A percentile compares a stretch with the other conserved stretches of the same genome.
These are phyloP conservation scores for Nyctibius bracteatus DNA, from an alignment of 2,113 vertebrate genomes.

Conservation along the genomic window DNA sequence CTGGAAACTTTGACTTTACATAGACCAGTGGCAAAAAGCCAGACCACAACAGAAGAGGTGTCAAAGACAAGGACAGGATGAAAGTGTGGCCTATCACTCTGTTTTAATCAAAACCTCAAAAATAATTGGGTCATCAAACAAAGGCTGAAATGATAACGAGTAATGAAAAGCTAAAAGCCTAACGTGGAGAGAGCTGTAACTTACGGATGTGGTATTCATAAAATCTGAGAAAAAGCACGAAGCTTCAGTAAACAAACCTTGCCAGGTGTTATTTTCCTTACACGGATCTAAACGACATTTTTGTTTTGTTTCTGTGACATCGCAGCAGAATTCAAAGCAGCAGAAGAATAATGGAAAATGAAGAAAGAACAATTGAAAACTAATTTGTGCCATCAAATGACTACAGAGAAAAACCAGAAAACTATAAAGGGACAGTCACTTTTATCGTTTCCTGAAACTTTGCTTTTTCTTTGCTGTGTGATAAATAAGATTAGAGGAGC, in stretches of 20 bases:
- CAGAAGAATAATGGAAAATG: not conserved
- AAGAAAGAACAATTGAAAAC: conserved; percentile 31
- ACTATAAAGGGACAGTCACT: conserved; percentile 16
- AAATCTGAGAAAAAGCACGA: not conserved
- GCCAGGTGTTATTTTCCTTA: not conserved
- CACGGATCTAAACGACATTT: not conserved
- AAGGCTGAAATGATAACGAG: not conserved
- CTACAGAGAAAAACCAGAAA: not conserved
- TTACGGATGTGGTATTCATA: not conserved
- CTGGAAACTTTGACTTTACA: not conserved
- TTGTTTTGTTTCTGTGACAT: conserved; percentile 16
- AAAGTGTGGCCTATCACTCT: not conserved
- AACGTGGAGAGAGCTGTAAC: not conserved
- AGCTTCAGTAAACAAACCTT: conserved; percentile 12
- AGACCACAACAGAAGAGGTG: not conserved
- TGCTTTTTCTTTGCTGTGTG: not conserved
- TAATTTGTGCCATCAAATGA: conserved; percentile 22
- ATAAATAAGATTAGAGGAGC: conserved; percentile 5
- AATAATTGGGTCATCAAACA: conserved; percentile 2
- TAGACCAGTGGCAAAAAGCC: not conserved
- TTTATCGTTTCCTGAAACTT: not conserved
- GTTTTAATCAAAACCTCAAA: not conserved
- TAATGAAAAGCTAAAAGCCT: not conserved
- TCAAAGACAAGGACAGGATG: not conserved
- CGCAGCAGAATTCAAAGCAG: conserved; percentile 40